phyloP scores from a whole-genome alignment of 2,888 invertebrate genomes.

The Fragum fragum region DNA sequence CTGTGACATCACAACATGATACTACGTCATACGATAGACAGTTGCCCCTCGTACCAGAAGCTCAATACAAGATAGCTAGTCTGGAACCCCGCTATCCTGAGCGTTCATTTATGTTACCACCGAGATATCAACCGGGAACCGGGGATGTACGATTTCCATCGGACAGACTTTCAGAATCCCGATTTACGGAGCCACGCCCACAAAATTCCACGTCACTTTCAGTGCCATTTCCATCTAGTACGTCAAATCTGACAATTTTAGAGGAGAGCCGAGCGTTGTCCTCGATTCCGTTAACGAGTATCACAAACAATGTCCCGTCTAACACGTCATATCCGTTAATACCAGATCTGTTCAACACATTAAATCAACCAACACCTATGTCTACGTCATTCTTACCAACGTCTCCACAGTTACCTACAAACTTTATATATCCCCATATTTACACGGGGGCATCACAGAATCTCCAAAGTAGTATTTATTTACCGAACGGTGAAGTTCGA shows the following conservation, averaged over 20 bases:
- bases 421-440: constrained; percentile 85
- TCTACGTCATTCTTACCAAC: constrained; percentile 77
- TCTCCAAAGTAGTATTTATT: constrained; percentile 76
- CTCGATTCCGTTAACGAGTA: constrained; percentile 66
- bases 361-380: constrained; percentile 71
- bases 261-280: constrained; percentile 80
- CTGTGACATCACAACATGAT: constrained; percentile 64
- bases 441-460: constrained; percentile 80
- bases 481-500: constrained; percentile 76
- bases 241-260: constrained; percentile 78
- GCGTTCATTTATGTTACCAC: constrained; percentile 72
- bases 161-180: constrained; percentile 70
- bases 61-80: constrained; percentile 70
- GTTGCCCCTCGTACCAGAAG: constrained; percentile 72
- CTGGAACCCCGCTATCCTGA: constrained; percentile 71
- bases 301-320: constrained; percentile 50
- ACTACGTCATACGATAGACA: constrained; percentile 64
- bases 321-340: constrained; percentile 72
- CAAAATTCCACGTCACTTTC: constrained; percentile 65
- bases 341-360: constrained; percentile 72
- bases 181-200: constrained; percentile 68
- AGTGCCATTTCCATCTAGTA: constrained; percentile 71
- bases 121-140: constrained; percentile 63
- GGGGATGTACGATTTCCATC: constrained; percentile 59
- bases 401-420: constrained; percentile 79